Conservation (phyloP, 2,888 invertebrate genomes). For the Mylabris sibirica region DNA sequence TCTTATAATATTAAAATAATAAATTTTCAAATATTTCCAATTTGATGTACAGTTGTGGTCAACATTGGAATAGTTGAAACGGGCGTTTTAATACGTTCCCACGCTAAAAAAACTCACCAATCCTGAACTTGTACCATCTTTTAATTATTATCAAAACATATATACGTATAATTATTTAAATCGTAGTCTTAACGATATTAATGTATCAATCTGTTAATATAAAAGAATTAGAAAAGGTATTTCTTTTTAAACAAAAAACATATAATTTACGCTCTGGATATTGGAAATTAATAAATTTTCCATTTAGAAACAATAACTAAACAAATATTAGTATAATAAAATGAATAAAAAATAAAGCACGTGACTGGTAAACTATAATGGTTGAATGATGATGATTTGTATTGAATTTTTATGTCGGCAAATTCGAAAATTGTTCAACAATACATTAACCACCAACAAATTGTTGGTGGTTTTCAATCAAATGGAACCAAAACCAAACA, state of each 20-base stretch:
- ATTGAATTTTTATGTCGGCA: too few species aligned
- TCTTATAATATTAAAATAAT: background rate
- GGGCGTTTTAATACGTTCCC: slow-evolving; percentile 14
- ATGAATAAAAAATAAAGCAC: background rate
- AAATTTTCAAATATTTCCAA: background rate
- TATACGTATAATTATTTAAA: slow-evolving; percentile 27
- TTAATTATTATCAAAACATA: slow-evolving; percentile 21
- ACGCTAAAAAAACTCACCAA: slow-evolving; percentile 14
- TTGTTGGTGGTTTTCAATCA: background rate
- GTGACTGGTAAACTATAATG: background rate
- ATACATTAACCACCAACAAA: too few species aligned
- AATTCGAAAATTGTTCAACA: too few species aligned
- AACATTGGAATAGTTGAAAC: background rate
- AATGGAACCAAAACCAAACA: background rate
- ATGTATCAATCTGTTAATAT: slow-evolving; percentile 19
- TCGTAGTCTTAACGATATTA: slow-evolving; percentile 22
- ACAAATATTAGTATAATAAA: background rate
- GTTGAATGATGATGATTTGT: too few species aligned
- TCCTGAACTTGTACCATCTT: background rate
- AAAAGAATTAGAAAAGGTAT: background rate
- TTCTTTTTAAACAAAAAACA: background rate
- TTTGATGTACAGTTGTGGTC: slow-evolving; percentile 2
- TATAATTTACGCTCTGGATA: slow-evolving; percentile 15
- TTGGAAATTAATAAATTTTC: background rate
- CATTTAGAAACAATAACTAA: background rate